Evolutionary conservation across 2,888 invertebrate genomes (phyloP).

Genomic region (Cosmia pyralina): DNA sequence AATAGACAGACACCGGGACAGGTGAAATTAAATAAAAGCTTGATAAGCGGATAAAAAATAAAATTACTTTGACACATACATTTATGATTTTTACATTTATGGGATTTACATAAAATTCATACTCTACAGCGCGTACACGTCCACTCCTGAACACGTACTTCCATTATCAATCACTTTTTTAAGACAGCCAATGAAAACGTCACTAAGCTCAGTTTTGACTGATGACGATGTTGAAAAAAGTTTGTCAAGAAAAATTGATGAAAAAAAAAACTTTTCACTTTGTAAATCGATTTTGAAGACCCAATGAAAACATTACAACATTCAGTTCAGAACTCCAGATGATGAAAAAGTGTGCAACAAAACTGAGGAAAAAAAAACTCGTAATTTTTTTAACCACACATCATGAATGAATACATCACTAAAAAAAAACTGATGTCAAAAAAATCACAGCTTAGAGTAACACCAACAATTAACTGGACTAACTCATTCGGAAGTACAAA

Average conservation of each 20-base stretch:
- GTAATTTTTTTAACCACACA: too few species aligned
- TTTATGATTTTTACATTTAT: too few species aligned
- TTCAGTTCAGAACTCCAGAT: neutral
- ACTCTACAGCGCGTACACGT: conserved; percentile 31
- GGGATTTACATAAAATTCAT: conserved; percentile 7
- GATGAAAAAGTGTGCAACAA: rapidly evolving
- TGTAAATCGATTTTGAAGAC: neutral
- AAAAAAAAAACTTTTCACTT: neutral
- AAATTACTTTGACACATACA: too few species aligned
- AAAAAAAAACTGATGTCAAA: rapidly evolving
- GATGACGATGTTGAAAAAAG: neutral
- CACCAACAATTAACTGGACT: conserved; percentile 12
- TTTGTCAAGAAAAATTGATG: neutral
- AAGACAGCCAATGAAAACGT: neutral
- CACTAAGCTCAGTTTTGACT: neutral
- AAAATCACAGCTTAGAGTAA: neutral
- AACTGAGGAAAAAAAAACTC: neutral
- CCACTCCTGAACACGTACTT: conserved; percentile 30
- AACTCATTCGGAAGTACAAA: conserved; percentile 16
- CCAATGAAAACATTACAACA: neutral
- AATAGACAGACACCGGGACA: too few species aligned
- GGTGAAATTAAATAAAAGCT: too few species aligned
- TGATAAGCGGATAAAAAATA: too few species aligned
- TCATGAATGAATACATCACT: neutral
- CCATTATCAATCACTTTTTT: conserved; percentile 33